Conservation (phyloP, 2,113 vertebrate genomes). For the Heteronetta atricapilla region DNA sequence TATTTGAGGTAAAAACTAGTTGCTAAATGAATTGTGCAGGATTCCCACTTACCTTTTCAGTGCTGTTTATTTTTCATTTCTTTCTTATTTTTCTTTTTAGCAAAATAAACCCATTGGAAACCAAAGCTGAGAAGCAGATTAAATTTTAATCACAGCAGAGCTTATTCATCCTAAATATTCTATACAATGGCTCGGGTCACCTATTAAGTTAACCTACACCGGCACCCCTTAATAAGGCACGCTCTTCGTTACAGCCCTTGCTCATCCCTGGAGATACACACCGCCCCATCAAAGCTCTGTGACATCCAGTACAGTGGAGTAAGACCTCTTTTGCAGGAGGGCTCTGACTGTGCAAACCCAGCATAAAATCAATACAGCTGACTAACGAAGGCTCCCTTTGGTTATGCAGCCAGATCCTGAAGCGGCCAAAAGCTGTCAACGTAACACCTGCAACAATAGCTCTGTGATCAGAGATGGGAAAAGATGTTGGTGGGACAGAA, state of each 20-base stretch:
- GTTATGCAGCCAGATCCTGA: neutral
- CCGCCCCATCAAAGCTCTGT: neutral
- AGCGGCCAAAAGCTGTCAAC: neutral
- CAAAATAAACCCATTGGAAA: neutral
- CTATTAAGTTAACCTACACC: constrained; percentile 13
- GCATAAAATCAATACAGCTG: constrained; percentile 36
- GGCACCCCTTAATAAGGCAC: neutral
- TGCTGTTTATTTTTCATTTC: neutral
- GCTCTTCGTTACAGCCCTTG: constrained; percentile 22
- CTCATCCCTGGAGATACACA: constrained; percentile 22
- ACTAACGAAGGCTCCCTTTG: constrained; percentile 28
- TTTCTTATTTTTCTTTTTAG: neutral
- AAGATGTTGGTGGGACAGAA: neutral
- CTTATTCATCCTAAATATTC: constrained; percentile 4
- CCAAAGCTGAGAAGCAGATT: neutral
- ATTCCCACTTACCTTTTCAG: constrained; percentile 11
- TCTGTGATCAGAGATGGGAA: neutral
- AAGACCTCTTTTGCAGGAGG: constrained; percentile 9
- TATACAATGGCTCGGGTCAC: neutral
- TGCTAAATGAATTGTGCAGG: neutral
- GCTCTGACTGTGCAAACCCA: neutral
- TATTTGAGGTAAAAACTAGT: neutral
- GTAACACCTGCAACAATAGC: neutral
- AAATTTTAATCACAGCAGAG: neutral
- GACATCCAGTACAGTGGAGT: constrained; percentile 13